These are phyloP conservation scores for Drosophila neonasuta DNA, from an alignment of 2,888 invertebrate species.

Conservation along the genomic window DNA sequence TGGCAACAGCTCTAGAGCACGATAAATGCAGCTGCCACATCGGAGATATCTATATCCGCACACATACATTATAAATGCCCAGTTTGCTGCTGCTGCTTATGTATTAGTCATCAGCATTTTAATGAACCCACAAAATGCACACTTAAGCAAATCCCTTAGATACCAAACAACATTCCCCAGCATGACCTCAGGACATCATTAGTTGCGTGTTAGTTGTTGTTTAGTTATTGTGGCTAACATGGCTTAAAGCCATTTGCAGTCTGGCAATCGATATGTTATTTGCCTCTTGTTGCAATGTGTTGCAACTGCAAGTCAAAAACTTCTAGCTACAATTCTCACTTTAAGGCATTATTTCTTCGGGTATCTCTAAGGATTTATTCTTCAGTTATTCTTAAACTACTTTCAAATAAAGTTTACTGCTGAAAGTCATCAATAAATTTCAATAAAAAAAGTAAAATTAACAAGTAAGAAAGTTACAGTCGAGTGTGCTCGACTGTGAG, in stretches of 20 bases:
- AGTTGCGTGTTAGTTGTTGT: constrained; percentile 16
- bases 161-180: constrained; percentile 7
- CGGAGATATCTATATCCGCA: constrained; percentile 10
- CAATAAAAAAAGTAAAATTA: no score
- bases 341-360: not conserved
- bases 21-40: constrained; percentile 11
- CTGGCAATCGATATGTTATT: constrained; percentile 31
- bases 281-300: not conserved
- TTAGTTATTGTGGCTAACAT: constrained; percentile 11
- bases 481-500: no score
- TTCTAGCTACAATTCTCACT: not conserved
- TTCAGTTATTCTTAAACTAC: no score
- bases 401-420: no score
- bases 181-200: constrained; percentile 20
- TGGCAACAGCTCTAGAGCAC: not conserved
- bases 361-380: no score
- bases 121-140: constrained; percentile 49
- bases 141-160: constrained; percentile 48
- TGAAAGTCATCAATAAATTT: no score
- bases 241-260: constrained; percentile 8
- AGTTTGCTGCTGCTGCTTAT: constrained; percentile 16
- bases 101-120: constrained; percentile 46
- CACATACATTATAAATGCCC: constrained; percentile 10
- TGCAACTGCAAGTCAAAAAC: not conserved
- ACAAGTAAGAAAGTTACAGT: no score